phyloP scores from a whole-genome alignment of 2,113 vertebrate species.

The Marmota monax region DNA sequence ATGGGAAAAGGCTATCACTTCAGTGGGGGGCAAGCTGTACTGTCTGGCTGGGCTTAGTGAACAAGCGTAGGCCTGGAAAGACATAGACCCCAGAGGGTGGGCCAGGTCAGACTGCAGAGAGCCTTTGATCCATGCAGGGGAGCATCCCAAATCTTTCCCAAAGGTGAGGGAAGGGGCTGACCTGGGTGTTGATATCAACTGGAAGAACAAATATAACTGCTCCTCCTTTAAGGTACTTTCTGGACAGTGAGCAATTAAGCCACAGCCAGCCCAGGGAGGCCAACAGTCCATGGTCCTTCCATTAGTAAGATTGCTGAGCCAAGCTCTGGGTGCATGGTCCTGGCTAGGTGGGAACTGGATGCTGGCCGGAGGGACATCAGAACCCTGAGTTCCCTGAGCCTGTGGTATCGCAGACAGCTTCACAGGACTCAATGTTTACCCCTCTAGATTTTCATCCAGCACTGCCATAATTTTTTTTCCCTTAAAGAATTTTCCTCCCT shows the following conservation, averaged over 20 bases:
- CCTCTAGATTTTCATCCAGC: not conserved
- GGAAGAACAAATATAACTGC: not conserved
- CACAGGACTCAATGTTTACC: not conserved
- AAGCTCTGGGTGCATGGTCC: not conserved
- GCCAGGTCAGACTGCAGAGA: not conserved
- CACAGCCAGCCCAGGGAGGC: not conserved
- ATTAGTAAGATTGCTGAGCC: not conserved
- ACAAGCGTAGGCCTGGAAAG: not conserved
- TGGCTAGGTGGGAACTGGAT: not conserved
- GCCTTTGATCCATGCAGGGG: not conserved
- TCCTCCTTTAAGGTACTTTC: not conserved
- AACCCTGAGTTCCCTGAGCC: not conserved
- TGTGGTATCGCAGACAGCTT: not conserved
- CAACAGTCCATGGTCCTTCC: not conserved
- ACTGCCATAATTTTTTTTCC: not conserved
- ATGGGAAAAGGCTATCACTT: not conserved
- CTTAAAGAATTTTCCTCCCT: not conserved
- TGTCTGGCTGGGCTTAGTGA: not conserved
- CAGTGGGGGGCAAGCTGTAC: too few relatives aligned
- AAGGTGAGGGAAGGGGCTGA: too few relatives aligned
- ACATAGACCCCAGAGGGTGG: too few relatives aligned
- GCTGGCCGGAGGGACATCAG: not conserved
- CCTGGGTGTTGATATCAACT: not conserved
- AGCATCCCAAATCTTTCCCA: not conserved
- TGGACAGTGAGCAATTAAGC: not conserved